Evolutionary conservation across 2,797 vertebrate species (phyloP), one percentile per base, ranked within the genome.

Genomic region (Anisognathus igniventris): DNA sequence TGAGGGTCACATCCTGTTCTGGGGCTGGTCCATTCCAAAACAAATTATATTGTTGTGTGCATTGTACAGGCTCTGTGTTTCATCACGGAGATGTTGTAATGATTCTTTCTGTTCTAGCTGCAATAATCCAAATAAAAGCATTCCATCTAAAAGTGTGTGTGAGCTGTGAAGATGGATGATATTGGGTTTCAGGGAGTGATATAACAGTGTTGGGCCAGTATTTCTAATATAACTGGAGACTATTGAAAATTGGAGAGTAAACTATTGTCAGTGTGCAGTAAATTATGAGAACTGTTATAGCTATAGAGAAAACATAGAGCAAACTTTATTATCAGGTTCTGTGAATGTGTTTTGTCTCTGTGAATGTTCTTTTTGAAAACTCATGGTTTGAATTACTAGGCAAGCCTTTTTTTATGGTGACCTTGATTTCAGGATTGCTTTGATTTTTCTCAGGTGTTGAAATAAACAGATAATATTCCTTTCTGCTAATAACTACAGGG

Each of bases 41-140:
- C 17, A 0, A 4, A 20, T 35, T 24, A 50, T 17, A 25, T 0
- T 68, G 6, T 0, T 62, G 6, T 31, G 9, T 56, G 30, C 58
- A 13, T 31, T 7, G 1, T 33, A 45, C 61, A 86, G 31, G 54
- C 54, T 62, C 31, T 15, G 18, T 42, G 31, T 21, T 88, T 71
- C 8, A 5, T 80, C 70, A 44, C 18, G 24, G 42, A 83, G 42
- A 20, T 48, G 31, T 44, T 67, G 19, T 8, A 65, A 79, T 33
- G 39, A 71, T 44, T 72, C 50, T 65, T 79, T 82, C n/a, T 77
- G 16, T 28, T 35, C 31, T 39, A 64, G 37, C 7, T 89, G 42
- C 45, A 64, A 42, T 28, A 77, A 67, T 37, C 37, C 64, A 80
- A 92, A 91, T 28, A 82, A 88, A 86, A 28, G 5, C 17, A 53